These are phyloP conservation scores for Poecilobothrus nobilitatus DNA, from an alignment of 2,888 invertebrate species.

Conservation along the genomic window DNA sequence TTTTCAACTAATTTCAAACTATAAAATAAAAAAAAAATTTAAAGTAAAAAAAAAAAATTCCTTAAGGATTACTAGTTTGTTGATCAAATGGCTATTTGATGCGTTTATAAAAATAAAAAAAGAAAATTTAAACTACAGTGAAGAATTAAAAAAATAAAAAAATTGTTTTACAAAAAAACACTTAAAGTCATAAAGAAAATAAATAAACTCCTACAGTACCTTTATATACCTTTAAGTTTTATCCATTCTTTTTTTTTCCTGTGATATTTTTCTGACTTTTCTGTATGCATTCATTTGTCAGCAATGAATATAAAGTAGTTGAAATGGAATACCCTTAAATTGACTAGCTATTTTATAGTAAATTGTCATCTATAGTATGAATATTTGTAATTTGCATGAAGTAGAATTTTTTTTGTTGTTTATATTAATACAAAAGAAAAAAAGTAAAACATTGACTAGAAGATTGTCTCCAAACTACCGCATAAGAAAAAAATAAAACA, in stretches of 20 bases:
- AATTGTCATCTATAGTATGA: no score
- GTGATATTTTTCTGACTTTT: not conserved
- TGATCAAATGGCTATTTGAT: no score
- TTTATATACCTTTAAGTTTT: not conserved
- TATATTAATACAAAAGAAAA: no score
- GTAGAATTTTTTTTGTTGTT: no score
- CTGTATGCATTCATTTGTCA: not conserved
- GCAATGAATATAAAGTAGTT: conserved; percentile 4
- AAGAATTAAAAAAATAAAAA: not conserved
- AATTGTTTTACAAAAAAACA: not conserved
- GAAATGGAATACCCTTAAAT: not conserved
- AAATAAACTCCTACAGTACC: not conserved
- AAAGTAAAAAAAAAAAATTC: no score
- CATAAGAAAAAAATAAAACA: no score
- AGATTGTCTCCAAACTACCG: no score
- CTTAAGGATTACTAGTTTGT: no score
- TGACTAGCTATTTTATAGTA: not conserved
- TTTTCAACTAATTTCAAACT: not conserved
- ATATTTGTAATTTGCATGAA: no score
- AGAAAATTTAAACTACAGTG: no score
- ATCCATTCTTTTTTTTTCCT: not conserved
- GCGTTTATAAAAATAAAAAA: no score
- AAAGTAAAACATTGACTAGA: no score
- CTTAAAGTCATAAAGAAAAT: not conserved
- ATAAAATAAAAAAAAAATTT: not conserved